phyloP scores from a whole-genome alignment of 1,140 invertebrate species.

The Bemisia tabaci region DNA sequence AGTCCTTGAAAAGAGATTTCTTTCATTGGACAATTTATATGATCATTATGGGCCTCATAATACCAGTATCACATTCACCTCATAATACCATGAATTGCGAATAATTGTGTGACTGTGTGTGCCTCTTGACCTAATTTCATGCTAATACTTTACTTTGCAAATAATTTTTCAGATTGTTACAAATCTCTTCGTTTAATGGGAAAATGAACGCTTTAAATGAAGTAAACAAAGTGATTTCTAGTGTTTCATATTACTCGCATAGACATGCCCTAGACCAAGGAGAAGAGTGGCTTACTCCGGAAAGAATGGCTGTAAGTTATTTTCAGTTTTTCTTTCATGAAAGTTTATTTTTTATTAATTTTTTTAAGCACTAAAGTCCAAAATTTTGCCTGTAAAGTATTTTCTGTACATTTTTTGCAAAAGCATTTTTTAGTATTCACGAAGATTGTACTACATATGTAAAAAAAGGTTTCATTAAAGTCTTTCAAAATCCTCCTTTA shows the following conservation, averaged over 20 bases:
- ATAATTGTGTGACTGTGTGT: no score
- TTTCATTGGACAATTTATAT: constrained; percentile 2
- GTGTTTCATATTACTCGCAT: constrained; percentile 73
- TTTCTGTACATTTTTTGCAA: no score
- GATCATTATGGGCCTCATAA: not conserved
- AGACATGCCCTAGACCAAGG: constrained; percentile 56
- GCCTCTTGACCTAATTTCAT: no score
- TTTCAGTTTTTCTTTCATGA: not conserved
- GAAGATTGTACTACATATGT: no score
- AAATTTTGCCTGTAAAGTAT: no score
- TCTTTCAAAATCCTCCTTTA: no score
- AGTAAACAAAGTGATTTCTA: constrained; percentile 93
- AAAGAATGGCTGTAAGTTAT: constrained; percentile 74
- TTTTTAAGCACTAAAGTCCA: no score
- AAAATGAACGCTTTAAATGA: constrained; percentile 99
- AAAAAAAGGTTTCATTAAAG: no score
- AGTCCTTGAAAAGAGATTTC: not conserved
- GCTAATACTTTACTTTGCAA: no score
- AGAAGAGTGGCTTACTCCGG: constrained; percentile 87
- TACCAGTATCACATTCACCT: not conserved
- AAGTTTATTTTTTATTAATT: not conserved
- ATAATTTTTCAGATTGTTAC: constrained; percentile 58
- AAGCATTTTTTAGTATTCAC: no score
- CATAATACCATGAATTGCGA: no score
- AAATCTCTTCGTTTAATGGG: constrained; percentile 96